phyloP scores from a whole-genome alignment of 2,888 invertebrate genomes.

The Lacanobia wlatinum region DNA sequence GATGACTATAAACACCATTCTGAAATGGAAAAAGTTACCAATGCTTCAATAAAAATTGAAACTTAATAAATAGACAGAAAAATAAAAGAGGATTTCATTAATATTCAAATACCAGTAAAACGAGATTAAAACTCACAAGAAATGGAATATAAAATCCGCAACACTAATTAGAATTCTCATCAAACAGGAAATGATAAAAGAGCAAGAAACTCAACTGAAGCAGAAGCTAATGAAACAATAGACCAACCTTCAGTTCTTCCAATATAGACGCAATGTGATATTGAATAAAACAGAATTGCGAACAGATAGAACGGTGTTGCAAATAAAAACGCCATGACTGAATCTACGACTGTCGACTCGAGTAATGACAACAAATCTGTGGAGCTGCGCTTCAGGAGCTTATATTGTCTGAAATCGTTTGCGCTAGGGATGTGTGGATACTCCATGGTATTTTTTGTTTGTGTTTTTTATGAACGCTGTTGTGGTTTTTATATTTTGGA shows the following conservation, averaged over 20 bases:
- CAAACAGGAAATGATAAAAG: slow-evolving; percentile 25
- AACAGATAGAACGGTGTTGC: slow-evolving; percentile 62
- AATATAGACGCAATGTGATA: slow-evolving; percentile 59
- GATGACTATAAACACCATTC: neutral
- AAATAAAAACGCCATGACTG: slow-evolving; percentile 69
- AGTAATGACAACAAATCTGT: slow-evolving; percentile 66
- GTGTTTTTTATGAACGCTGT: neutral
- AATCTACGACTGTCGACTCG: slow-evolving; percentile 40
- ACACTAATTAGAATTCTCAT: slow-evolving; percentile 26
- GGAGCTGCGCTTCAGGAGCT: slow-evolving; percentile 46
- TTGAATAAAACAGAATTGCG: slow-evolving; percentile 58
- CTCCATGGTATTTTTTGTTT: slow-evolving; percentile 1
- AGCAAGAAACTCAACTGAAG: slow-evolving; percentile 22
- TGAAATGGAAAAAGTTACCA: neutral
- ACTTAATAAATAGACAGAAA: neutral
- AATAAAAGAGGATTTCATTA: neutral
- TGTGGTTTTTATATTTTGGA: neutral
- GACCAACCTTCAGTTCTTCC: slow-evolving; percentile 66
- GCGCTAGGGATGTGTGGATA: slow-evolving; percentile 55
- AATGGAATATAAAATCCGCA: neutral
- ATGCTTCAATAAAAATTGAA: neutral
- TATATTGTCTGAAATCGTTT: slow-evolving; percentile 39
- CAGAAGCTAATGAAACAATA: slow-evolving; percentile 46
- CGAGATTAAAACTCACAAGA: slow-evolving; percentile 6
- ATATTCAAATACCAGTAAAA: neutral